A percentile compares a stretch with the other conserved stretches of the same genome.
These are phyloP conservation scores for Trichogramma evanescens DNA, from an alignment of 2,888 invertebrate genomes.

Conservation along the genomic window DNA sequence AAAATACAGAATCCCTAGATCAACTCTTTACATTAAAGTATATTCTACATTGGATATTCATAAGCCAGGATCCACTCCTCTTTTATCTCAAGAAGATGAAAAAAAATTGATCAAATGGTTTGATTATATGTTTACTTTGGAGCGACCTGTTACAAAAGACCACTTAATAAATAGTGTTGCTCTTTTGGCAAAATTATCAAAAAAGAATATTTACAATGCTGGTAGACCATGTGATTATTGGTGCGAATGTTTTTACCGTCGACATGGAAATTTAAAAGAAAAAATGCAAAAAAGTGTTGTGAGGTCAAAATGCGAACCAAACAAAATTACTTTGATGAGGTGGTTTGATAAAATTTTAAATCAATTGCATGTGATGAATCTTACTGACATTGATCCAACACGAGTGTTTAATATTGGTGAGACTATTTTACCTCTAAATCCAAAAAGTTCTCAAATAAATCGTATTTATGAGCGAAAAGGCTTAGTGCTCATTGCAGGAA, in stretches of 20 bases:
- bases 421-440: neutral
- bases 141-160: neutral
- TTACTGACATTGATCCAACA: neutral
- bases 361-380: neutral
- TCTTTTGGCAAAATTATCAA: neutral
- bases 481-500: neutral
- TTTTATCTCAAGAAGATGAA: neutral
- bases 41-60: neutral
- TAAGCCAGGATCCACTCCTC: neutral
- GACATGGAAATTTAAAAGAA: neutral
- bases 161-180: slow-evolving; percentile 6
- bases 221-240: slow-evolving; percentile 3
- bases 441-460: neutral
- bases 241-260: neutral
- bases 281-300: neutral
- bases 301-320: neutral
- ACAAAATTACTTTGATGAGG: neutral
- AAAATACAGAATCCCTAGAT: slow-evolving; percentile 7
- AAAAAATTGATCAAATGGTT: slow-evolving; percentile 3
- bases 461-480: neutral
- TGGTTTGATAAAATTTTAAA: neutral
- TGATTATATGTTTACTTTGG: slow-evolving; percentile 1
- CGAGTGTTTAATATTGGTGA: slow-evolving; percentile 10
- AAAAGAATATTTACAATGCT: neutral
- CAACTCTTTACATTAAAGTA: slow-evolving; percentile 4